Conservation (phyloP, 2,797 vertebrate genomes). For the Notoglanidium macrostoma region DNA sequence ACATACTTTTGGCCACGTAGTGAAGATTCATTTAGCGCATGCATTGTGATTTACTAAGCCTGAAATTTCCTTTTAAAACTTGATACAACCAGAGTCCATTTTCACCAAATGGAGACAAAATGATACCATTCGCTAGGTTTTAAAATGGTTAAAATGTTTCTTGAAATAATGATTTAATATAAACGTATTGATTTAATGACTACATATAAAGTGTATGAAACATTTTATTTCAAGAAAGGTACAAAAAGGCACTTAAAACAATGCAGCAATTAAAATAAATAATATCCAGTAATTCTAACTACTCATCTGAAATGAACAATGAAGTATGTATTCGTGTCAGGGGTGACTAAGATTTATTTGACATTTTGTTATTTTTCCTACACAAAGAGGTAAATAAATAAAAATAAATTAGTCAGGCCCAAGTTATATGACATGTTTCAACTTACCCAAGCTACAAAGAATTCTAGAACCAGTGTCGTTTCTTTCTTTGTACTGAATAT, state of each 20-base stretch:
- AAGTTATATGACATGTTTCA: background rate
- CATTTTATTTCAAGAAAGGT: conserved; percentile 24
- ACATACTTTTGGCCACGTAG: background rate
- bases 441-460: background rate
- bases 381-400: background rate
- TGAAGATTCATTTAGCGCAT: background rate
- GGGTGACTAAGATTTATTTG: background rate
- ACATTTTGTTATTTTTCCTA: background rate
- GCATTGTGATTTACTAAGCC: background rate
- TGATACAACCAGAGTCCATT: background rate
- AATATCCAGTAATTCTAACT: background rate
- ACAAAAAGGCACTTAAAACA: conserved; percentile 39
- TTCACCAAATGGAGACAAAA: background rate
- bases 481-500: background rate
- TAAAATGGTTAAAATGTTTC: background rate
- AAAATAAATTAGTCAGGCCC: background rate
- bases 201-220: background rate
- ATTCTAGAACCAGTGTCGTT: background rate
- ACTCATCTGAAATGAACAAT: background rate
- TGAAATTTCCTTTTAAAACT: background rate
- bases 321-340: background rate
- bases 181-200: background rate
- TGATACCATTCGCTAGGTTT: background rate
- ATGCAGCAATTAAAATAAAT: conserved; percentile 20
- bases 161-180: background rate